phyloP scores from a whole-genome alignment of 2,113 vertebrate genomes.

The Lepisosteus oculatus region DNA sequence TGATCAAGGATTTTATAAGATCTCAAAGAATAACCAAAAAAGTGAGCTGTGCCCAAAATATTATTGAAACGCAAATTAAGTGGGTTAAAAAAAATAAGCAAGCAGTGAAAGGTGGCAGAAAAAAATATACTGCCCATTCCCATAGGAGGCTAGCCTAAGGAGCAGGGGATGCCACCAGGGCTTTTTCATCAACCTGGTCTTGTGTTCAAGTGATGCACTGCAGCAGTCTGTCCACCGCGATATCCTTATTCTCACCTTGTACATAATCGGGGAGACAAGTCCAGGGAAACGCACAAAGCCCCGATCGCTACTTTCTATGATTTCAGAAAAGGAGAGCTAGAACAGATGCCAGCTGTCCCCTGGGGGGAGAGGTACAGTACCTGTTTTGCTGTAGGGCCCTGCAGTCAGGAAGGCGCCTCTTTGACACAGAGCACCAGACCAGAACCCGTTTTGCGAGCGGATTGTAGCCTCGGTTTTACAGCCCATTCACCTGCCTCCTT shows the following conservation, averaged over 20 bases:
- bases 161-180: background rate
- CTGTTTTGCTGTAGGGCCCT: background rate
- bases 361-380: background rate
- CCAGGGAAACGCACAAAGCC: background rate
- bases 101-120: background rate
- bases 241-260: background rate
- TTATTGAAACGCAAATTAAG: too few species aligned
- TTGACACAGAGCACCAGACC: background rate
- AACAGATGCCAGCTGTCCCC: constrained; percentile 15
- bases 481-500: too few species aligned
- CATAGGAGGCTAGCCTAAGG: background rate
- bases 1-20: too few species aligned
- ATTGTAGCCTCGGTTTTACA: too few species aligned
- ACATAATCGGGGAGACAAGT: constrained; percentile 11
- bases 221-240: background rate
- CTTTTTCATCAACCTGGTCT: background rate
- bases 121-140: background rate
- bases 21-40: too few species aligned
- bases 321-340: background rate
- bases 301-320: background rate
- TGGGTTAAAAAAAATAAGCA: background rate
- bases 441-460: background rate
- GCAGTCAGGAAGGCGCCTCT: background rate
- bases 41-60: too few species aligned
- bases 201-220: background rate